Evolutionary conservation across 2,797 vertebrate species (phyloP).

Genomic region (Nothura maculosa): DNA sequence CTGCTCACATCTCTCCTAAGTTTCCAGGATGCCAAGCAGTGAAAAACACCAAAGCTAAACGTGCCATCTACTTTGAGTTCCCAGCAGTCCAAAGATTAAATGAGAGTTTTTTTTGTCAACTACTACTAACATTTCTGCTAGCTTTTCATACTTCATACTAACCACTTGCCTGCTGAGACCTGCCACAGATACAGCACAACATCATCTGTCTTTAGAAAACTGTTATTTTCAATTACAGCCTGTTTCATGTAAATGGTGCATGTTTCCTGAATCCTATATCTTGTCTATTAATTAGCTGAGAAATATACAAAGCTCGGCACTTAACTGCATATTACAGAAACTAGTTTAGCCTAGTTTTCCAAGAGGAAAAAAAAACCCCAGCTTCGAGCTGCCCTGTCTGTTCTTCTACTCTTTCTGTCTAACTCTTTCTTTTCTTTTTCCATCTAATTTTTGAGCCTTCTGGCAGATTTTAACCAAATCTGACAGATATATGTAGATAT

Average conservation of each 20-base stretch:
- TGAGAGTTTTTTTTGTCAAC: background rate
- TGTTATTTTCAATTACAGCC: background rate
- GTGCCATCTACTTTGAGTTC: background rate
- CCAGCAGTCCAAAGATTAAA: background rate
- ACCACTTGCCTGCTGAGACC: background rate
- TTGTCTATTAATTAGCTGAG: slow-evolving; percentile 15
- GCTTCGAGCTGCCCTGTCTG: background rate
- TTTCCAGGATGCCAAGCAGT: slow-evolving; percentile 3
- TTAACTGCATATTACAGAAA: background rate
- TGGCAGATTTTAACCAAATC: background rate
- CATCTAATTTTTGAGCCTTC: background rate
- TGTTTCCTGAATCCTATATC: background rate
- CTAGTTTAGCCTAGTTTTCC: background rate
- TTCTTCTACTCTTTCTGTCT: background rate
- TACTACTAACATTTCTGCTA: background rate
- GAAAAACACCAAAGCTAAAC: slow-evolving; percentile 30
- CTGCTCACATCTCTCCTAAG: background rate
- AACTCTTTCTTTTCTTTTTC: background rate
- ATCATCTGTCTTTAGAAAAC: background rate
- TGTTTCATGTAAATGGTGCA: background rate
- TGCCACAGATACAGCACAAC: background rate
- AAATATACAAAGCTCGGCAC: background rate
- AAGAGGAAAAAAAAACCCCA: background rate
- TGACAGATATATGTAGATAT: background rate
- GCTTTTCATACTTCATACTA: background rate